Percentiles rank a stretch among this genome's conserved stretches.
Evolutionary conservation across 1,140 invertebrate species (phyloP).

Genomic region (Lordiphosa stackelbergi): DNA sequence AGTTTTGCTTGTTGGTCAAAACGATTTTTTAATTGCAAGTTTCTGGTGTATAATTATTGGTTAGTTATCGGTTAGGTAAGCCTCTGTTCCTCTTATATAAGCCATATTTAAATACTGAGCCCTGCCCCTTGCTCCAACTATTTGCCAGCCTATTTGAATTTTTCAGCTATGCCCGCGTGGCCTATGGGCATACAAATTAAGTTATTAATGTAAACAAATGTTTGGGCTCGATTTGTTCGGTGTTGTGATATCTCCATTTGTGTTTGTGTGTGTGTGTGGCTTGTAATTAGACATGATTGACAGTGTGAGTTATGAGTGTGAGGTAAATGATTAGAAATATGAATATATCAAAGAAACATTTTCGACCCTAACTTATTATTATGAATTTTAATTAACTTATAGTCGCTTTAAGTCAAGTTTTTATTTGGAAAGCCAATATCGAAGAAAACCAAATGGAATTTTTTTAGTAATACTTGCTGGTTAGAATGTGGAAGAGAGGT

Average conservation of each 20-base stretch:
- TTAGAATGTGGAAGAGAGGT: too few relatives aligned
- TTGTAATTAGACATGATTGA: conserved; percentile 54
- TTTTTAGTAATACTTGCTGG: too few relatives aligned
- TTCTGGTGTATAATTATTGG: conserved; percentile 62
- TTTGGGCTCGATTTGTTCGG: conserved; percentile 6
- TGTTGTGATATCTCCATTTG: conserved; percentile 3
- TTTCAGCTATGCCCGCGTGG: conserved; percentile 29
- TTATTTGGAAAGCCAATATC: background rate
- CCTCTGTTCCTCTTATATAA: conserved; percentile 53
- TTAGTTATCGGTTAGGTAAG: conserved; percentile 65
- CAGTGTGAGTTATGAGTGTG: conserved; percentile 21
- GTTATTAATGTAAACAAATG: conserved; percentile 50
- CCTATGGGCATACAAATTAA: conserved; percentile 61
- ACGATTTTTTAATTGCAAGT: conserved; percentile 70
- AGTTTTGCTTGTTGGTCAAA: conserved; percentile 43
- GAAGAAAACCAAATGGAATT: too few relatives aligned
- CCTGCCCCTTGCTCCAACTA: conserved; percentile 17
- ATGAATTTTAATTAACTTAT: too few relatives aligned
- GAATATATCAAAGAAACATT: background rate
- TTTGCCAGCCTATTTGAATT: conserved; percentile 29
- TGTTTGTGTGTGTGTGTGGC: conserved; percentile 12
- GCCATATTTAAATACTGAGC: conserved; percentile 54
- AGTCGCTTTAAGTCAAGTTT: too few relatives aligned
- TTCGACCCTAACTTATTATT: too few relatives aligned
- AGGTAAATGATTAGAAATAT: conserved; percentile 28